phyloP scores from a whole-genome alignment of 2,888 invertebrate species.

The Tridacna gigas region DNA sequence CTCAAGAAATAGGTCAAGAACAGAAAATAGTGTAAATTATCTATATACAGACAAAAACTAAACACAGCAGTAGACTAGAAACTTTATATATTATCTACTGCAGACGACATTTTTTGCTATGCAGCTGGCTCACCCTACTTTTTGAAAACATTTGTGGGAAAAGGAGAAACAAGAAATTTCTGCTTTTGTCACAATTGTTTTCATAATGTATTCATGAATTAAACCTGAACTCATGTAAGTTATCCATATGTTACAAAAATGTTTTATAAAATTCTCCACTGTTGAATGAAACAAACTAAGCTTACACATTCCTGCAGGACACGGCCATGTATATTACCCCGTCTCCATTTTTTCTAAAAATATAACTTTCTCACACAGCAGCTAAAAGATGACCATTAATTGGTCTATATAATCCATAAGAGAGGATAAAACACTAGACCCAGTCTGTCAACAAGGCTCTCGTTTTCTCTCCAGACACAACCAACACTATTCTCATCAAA shows the following conservation, averaged over 20 bases:
- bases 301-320: conserved; percentile 26
- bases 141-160: too few relatives aligned
- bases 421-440: conserved; percentile 23
- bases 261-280: too few relatives aligned
- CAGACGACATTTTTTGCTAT: too few relatives aligned
- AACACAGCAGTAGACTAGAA: neutral
- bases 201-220: too few relatives aligned
- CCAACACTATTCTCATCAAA: conserved; percentile 15
- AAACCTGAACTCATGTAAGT: too few relatives aligned
- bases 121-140: too few relatives aligned
- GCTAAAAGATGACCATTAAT: conserved; percentile 36
- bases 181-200: too few relatives aligned
- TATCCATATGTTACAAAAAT: too few relatives aligned
- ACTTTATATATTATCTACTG: too few relatives aligned
- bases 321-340: neutral
- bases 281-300: neutral
- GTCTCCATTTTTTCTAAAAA: conserved; percentile 34
- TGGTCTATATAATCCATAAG: conserved; percentile 21
- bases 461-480: conserved; percentile 15
- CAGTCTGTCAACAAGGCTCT: conserved; percentile 11
- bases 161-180: too few relatives aligned
- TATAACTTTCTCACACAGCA: conserved; percentile 21
- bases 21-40: neutral
- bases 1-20: conserved; percentile 8
- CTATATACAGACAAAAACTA: neutral